phyloP scores from a whole-genome alignment of 2,888 invertebrate species.

The Artemia sp. region DNA sequence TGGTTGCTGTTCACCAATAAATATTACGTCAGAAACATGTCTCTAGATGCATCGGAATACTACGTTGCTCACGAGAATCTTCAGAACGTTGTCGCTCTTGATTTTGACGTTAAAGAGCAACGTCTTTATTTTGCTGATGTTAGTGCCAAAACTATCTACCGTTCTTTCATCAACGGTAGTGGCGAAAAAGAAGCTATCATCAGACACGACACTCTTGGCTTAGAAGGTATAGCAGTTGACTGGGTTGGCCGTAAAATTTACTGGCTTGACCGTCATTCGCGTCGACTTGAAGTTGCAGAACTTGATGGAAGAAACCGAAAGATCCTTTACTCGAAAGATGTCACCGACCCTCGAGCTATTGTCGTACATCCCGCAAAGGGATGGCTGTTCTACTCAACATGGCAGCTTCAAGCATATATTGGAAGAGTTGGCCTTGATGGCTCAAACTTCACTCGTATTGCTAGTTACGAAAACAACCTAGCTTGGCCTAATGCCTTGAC shows the following conservation, averaged over 20 bases:
- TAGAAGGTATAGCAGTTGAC: constrained; percentile 94
- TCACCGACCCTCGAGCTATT: constrained; percentile 83
- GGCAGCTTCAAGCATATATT: constrained; percentile 89
- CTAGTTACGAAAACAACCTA: constrained; percentile 81
- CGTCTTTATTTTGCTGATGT: constrained; percentile 92
- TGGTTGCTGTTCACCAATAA: constrained; percentile 92
- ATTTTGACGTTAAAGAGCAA: constrained; percentile 68
- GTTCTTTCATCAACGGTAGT: constrained; percentile 37
- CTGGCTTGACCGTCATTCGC: constrained; percentile 87
- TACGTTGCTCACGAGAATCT: constrained; percentile 75
- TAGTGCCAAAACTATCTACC: constrained; percentile 79
- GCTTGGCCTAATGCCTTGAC: constrained; percentile 98
- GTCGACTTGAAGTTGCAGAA: constrained; percentile 86
- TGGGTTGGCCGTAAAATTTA: constrained; percentile 92
- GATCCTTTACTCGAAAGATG: constrained; percentile 44
- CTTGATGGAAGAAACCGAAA: constrained; percentile 77
- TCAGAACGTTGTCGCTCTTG: constrained; percentile 88
- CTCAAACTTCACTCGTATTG: constrained; percentile 63
- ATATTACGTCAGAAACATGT: constrained; percentile 91
- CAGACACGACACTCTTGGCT: constrained; percentile 77
- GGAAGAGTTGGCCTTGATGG: constrained; percentile 96
- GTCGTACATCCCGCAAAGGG: constrained; percentile 88
- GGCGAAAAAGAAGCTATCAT: constrained; percentile 64
- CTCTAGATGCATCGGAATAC: constrained; percentile 66
- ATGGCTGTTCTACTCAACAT: constrained; percentile 83